Evolutionary conservation across 2,888 invertebrate genomes (phyloP).

Genomic region (Pandemis cinnamomeana): DNA sequence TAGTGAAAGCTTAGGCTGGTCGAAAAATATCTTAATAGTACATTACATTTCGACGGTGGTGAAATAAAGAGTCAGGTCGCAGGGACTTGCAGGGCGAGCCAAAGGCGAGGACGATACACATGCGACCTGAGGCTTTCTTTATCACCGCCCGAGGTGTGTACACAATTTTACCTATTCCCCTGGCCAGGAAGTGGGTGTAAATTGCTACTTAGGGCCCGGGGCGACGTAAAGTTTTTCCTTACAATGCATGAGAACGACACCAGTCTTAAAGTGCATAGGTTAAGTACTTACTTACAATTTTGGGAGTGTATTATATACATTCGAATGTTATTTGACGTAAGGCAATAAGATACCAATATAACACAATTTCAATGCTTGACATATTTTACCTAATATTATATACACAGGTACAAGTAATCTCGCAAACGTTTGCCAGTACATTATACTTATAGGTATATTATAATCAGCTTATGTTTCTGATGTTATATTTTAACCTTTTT

Average conservation of each 20-base stretch:
- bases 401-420: constrained; percentile 4
- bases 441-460: neutral
- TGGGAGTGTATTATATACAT: constrained; percentile 10
- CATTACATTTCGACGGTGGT: no score
- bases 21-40: neutral
- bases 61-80: no score
- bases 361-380: neutral
- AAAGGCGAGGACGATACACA: no score
- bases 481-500: neutral
- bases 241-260: neutral
- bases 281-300: constrained; percentile 8
- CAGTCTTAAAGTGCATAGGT: neutral
- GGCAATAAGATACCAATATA: neutral
- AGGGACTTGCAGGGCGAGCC: no score
- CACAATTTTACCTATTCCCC: no score
- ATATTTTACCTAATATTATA: neutral
- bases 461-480: neutral
- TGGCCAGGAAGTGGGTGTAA: no score
- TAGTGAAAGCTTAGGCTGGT: neutral
- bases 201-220: no score
- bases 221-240: no score
- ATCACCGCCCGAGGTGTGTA: no score
- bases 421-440: neutral
- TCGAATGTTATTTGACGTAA: neutral
- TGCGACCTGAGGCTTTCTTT: no score